Percentiles rank a stretch among this genome's conserved stretches.
These are phyloP conservation scores for Neolamprologus hecqui DNA, from an alignment of 2,113 vertebrate genomes.

Conservation along the genomic window DNA sequence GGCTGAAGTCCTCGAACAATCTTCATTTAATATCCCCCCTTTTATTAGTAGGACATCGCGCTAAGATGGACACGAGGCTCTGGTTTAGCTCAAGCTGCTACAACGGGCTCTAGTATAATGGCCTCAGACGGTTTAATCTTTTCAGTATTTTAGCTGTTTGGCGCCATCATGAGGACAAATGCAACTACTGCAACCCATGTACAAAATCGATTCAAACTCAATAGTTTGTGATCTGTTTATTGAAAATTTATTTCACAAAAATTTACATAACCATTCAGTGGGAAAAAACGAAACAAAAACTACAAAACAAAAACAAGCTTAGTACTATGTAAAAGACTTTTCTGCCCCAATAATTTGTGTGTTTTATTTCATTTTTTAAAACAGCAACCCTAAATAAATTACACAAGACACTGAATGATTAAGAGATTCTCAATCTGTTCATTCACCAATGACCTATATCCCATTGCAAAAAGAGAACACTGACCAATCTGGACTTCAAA, in stretches of 20 bases:
- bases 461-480: background rate
- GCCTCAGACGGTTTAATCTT: background rate
- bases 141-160: background rate
- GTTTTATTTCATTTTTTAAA: background rate
- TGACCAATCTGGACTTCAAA: background rate
- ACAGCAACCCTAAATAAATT: background rate
- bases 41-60: background rate
- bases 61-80: background rate
- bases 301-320: background rate
- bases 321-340: conserved; percentile 10
- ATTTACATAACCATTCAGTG: conserved; percentile 23
- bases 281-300: background rate
- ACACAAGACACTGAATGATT: background rate
- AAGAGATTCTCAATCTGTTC: background rate
- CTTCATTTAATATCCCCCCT: background rate
- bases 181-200: background rate
- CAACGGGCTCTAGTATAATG: background rate
- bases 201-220: too few species aligned
- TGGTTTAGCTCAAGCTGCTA: background rate
- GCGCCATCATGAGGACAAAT: conserved; percentile 17
- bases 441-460: background rate
- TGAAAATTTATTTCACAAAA: conserved; percentile 38
- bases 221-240: conserved; percentile 23
- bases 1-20: background rate
- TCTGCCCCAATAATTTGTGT: background rate